Evolutionary conservation across 1,140 invertebrate species (phyloP).

Genomic region (Conus betulinus): DNA sequence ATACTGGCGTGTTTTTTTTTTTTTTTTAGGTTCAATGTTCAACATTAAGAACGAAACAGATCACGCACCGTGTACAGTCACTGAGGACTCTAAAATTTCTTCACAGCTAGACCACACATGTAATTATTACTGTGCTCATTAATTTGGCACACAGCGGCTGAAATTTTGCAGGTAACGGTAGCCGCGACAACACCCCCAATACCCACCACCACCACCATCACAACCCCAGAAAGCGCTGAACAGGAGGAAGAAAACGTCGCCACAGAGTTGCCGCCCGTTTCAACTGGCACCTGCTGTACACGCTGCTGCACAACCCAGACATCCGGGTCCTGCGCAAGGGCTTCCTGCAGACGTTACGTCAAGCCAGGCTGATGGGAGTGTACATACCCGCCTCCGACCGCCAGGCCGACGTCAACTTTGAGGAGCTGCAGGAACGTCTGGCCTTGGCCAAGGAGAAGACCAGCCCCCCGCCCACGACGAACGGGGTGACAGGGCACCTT

Average conservation of each 20-base stretch:
- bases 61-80: too few species aligned
- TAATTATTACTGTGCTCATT: too few species aligned
- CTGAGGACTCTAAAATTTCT: too few species aligned
- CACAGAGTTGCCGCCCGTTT: slow-evolving; percentile 31
- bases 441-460: not conserved
- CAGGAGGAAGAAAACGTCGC: not conserved
- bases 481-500: not conserved
- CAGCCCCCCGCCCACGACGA: not conserved
- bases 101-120: too few species aligned
- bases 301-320: slow-evolving; percentile 48
- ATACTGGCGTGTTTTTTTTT: too few species aligned
- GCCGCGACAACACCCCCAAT: too few species aligned
- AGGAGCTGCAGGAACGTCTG: not conserved
- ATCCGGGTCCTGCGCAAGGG: slow-evolving; percentile 42
- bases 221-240: not conserved
- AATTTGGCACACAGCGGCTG: too few species aligned
- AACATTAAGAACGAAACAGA: too few species aligned
- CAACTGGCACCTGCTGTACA: slow-evolving; percentile 48
- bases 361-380: slow-evolving; percentile 32
- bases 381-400: slow-evolving; percentile 41
- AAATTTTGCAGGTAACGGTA: too few species aligned
- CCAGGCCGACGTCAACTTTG: slow-evolving; percentile 1
- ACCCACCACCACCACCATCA: not conserved
- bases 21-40: too few species aligned
- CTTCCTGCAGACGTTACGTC: slow-evolving; percentile 40